Base-by-base conservation (phyloP, 2,888 invertebrate genomes). In the Andrena marginata region DNA sequence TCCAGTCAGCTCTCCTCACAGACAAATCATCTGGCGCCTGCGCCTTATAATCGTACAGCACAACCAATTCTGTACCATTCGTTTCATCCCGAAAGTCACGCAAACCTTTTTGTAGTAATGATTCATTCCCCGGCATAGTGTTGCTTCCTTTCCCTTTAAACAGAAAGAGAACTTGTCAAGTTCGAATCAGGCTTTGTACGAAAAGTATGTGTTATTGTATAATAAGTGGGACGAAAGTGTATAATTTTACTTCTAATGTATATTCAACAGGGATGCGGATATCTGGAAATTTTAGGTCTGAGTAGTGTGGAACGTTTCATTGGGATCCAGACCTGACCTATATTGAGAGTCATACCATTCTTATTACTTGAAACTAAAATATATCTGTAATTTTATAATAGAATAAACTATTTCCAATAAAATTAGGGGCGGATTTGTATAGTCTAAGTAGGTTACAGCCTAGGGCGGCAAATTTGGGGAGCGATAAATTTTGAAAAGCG, bases 1-100 rank as follows among this genome's bases (percentile, higher is more conserved):
- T 98, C 98, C 98, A 98, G 93, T 99, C 98, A 8, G 99, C 98
- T 74, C 98, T 95, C 87, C 97, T 96, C 80, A 99, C 98, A 5
- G 98, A 97, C 77, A 99, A 95, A 94, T 98, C 98, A 93, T 98
- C 98, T 0, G 98, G 98, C 60, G 98, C 98, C 95, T 98, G 98
- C 62, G 98, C 97, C 96, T 98, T 98, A 94, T 98, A 99, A 95
- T 99, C 98, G 93, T 98, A 98, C 26, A 99, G 95, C 97, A 98
- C 98, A 89, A 99, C 98, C 92, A 98, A 95, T 94, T 98, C 98
- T 0, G 98, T 98, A 82, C 98, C 98, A 92, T 92, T 93, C 35
- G 92, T 91, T 56, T 94, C 94, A 68, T 94, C 94, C 42, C 94
- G 89, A 79, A 94, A 93, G 83, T 94, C 94, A 69, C 93, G 91